Percentiles rank a stretch among this genome's conserved stretches.
These are phyloP conservation scores for Mesoclemmys tuberculata DNA, from an alignment of 2,113 vertebrate genomes.

Conservation along the genomic window DNA sequence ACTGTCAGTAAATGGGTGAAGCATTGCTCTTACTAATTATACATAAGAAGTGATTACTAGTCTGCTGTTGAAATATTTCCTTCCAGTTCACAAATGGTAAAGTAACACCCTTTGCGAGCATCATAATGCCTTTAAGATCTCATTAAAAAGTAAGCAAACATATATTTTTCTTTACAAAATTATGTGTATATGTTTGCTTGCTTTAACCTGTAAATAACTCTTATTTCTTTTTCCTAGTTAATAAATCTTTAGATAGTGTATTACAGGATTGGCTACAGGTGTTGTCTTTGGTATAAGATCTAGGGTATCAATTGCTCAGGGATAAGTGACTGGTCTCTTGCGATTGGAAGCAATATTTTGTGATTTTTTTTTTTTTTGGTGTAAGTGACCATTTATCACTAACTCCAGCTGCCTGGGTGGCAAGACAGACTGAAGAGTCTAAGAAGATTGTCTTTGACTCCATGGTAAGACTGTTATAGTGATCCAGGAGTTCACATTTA, in stretches of 20 bases:
- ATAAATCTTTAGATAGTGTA: neutral
- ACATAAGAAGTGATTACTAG: neutral
- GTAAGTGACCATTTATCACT: neutral
- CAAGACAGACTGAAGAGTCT: neutral
- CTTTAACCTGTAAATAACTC: neutral
- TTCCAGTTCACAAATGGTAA: neutral
- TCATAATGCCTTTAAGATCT: neutral
- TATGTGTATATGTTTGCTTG: neutral
- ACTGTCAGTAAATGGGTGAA: neutral
- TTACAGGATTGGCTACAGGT: neutral
- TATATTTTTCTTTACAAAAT: neutral
- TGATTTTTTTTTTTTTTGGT: neutral
- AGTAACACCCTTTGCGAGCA: neutral
- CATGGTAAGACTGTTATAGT: neutral
- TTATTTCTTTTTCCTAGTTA: neutral
- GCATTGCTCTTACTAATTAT: neutral
- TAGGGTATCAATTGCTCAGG: neutral
- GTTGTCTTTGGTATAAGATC: neutral
- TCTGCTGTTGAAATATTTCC: neutral
- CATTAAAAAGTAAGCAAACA: neutral
- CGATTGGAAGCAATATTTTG: neutral
- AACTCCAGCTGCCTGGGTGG: neutral
- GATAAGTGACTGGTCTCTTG: neutral
- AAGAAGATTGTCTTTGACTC: neutral
- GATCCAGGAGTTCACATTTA: neutral